A percentile compares a stretch with the other conserved stretches of the same genome.
Conservation (phyloP, 1,140 invertebrate genomes). For the Habropoda laboriosa region DNA sequence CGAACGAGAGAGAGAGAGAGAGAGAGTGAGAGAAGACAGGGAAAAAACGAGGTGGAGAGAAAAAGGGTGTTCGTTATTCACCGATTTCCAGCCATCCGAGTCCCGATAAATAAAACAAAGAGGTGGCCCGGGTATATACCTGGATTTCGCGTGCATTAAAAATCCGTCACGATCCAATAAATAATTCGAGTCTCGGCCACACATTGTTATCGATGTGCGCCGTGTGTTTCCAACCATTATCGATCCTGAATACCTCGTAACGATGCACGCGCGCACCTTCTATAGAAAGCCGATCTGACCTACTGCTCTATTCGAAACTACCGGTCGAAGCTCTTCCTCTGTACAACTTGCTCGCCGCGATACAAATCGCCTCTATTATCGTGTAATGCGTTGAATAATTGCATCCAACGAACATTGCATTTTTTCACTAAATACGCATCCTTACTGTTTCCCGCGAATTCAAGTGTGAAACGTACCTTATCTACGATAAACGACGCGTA, state of each 20-base stretch:
- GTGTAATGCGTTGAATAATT: neutral
- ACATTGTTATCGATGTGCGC: conserved; percentile 14
- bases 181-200: conserved; percentile 23
- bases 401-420: no score
- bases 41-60: neutral
- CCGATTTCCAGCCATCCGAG: conserved; percentile 7
- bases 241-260: conserved; percentile 25
- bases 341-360: neutral
- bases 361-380: neutral
- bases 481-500: no score
- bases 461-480: no score
- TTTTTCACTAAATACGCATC: no score
- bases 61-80: conserved; percentile 20
- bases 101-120: conserved; percentile 41
- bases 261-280: conserved; percentile 23
- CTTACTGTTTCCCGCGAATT: no score
- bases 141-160: conserved; percentile 30
- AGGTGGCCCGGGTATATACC: no score
- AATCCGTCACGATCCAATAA: conserved; percentile 39
- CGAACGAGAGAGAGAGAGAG: neutral
- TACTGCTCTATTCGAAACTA: conserved; percentile 29
- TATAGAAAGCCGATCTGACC: conserved; percentile 30
- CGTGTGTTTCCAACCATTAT: conserved; percentile 25
- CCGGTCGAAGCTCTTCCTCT: neutral
- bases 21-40: neutral